Evolutionary conservation across 2,797 vertebrate species (phyloP), one percentile per base, ranked within the genome.

Genomic region (Salarias fasciatus): DNA sequence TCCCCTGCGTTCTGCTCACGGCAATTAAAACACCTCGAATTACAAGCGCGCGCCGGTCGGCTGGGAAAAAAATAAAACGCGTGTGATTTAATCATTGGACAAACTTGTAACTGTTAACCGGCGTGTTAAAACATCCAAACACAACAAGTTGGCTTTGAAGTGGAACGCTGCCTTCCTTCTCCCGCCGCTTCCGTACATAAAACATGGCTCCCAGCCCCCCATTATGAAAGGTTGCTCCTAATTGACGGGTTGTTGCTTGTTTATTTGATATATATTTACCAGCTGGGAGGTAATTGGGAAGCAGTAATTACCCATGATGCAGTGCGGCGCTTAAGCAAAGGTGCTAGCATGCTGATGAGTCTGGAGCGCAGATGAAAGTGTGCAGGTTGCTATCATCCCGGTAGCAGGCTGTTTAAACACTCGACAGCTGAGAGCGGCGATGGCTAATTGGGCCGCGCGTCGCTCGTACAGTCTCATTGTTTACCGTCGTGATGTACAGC

Each of bases 191-290:
- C 65, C 80, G 73, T 76, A 78, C 84, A 79, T 81, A 80, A 87
- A 87, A 82, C 85, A 81, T 76, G 36, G 77, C 72, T 84, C 75
- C 84, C 79, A 86, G 79, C 75, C 80, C 68, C 71, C 69, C 76
- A 79, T 89, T 86, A 88, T 79, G 79, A 89, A 84, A 83, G 67
- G 63, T 15, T 68, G 80, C 83, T 83, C 71, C 86, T 93, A 93
- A 94, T 93, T 92, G 90, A 92, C 86, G 80, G 88, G 85, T 86
- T 90, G 87, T 90, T 91, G 86, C 91, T 89, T 93, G 88, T 93
- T 92, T 93, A 92, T 92, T 90, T 92, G 90, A 92, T 91, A 86
- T 87, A 90, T 88, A 83, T 91, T 91, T 90, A 87, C 89, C 83
- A 83, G 88, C 85, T 76, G 79, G 84, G 83, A 88, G 78, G 87